phyloP scores from a whole-genome alignment of 2,888 invertebrate genomes.

The Morpho deidamia region DNA sequence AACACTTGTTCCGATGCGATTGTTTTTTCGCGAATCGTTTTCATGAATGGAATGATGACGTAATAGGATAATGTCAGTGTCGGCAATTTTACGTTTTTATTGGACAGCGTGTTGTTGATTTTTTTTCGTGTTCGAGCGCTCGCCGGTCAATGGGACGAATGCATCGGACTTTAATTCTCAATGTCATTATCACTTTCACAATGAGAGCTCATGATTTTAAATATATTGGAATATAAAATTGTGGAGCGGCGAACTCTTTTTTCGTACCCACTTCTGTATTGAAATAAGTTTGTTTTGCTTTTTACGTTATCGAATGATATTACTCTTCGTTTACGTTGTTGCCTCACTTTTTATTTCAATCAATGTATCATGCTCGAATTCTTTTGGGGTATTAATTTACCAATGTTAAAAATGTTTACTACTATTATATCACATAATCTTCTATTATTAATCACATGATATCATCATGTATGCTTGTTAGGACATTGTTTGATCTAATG shows the following conservation, averaged over 20 bases:
- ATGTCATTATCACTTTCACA: constrained; percentile 77
- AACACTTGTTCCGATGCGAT: constrained; percentile 72
- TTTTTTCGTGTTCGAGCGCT: constrained; percentile 57
- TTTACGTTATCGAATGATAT: neutral
- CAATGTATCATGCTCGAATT: too few species aligned
- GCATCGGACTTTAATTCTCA: constrained; percentile 75
- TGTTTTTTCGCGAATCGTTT: constrained; percentile 62
- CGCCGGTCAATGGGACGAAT: constrained; percentile 67
- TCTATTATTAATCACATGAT: too few species aligned
- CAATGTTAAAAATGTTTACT: too few species aligned
- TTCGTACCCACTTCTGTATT: constrained; percentile 9
- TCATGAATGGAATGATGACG: constrained; percentile 77
- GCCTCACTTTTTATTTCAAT: too few species aligned
- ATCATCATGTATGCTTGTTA: too few species aligned
- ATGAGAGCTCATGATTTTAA: constrained; percentile 51
- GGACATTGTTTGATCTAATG: too few species aligned
- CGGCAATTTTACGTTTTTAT: constrained; percentile 76
- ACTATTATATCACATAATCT: too few species aligned
- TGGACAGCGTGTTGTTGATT: constrained; percentile 63
- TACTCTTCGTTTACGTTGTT: neutral
- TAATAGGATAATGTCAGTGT: constrained; percentile 76
- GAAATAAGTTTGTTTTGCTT: neutral
- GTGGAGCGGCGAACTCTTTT: constrained; percentile 22
- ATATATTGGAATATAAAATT: constrained; percentile 32
- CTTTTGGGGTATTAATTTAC: too few species aligned